Evolutionary conservation across 1,140 invertebrate species (phyloP).

Genomic region (Neotoxoptera formosana): DNA sequence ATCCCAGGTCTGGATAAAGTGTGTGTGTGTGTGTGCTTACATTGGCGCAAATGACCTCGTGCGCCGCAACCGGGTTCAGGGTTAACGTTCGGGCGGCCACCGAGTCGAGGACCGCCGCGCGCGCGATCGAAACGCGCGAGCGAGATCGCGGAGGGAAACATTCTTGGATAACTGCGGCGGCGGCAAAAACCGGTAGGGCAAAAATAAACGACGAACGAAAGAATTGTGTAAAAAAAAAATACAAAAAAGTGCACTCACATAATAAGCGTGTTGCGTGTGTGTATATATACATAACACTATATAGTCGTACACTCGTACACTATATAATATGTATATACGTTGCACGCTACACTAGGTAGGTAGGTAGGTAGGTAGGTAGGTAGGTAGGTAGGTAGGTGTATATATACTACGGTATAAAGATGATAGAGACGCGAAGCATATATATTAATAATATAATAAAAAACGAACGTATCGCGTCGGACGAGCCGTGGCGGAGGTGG

Average conservation of each 20-base stretch:
- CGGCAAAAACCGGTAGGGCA: conserved; percentile 28
- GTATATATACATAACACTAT: background rate
- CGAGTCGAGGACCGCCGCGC: conserved; percentile 46
- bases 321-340: background rate
- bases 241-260: conserved; percentile 11
- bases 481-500: background rate
- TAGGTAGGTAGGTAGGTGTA: conserved; percentile 1
- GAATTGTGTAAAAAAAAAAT: background rate
- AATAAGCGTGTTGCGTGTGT: background rate
- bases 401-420: background rate
- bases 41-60: conserved; percentile 56
- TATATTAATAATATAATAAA: no score
- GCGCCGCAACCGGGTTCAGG: conserved; percentile 48
- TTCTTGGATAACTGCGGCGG: conserved; percentile 26
- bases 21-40: background rate
- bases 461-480: background rate
- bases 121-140: background rate
- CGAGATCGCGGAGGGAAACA: conserved; percentile 1
- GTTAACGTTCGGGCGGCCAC: conserved; percentile 52
- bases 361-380: no score
- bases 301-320: no score
- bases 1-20: background rate
- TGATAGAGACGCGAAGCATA: background rate
- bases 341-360: background rate
- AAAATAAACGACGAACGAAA: conserved; percentile 14